These are phyloP conservation scores for Gorilla gorilla DNA, from an alignment of 2,113 vertebrate genomes.

Conservation along the genomic window DNA sequence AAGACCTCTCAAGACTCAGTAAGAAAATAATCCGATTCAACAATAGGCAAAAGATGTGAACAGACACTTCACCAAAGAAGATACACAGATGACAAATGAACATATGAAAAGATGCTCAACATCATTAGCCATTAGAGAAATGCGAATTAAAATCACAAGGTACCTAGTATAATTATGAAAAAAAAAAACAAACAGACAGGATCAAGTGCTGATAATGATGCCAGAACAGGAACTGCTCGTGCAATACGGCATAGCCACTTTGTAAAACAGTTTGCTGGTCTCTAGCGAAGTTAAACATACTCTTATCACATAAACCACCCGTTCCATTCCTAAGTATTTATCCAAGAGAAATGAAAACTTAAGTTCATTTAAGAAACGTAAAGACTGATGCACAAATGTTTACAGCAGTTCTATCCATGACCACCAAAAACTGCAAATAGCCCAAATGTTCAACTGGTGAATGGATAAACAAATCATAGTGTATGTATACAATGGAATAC, in stretches of 20 bases:
- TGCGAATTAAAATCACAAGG: constrained; percentile 37
- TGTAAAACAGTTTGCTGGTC: not conserved
- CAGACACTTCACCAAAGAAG: not conserved
- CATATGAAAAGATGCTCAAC: constrained; percentile 22
- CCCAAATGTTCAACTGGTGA: not conserved
- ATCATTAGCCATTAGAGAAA: constrained; percentile 37
- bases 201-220: constrained; percentile 19
- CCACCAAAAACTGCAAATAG: constrained; percentile 14
- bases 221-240: not conserved
- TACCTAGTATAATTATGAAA: constrained; percentile 20
- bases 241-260: not conserved
- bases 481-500: not conserved
- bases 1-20: constrained; percentile 32
- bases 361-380: not conserved
- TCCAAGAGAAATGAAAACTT: constrained; percentile 39
- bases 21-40: constrained; percentile 44
- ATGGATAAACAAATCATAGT: not conserved
- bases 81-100: constrained; percentile 2
- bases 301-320: not conserved
- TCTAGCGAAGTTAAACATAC: constrained; percentile 31
- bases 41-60: constrained; percentile 17
- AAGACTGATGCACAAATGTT: constrained; percentile 30
- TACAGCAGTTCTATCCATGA: constrained; percentile 2
- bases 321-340: constrained; percentile 27
- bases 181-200: not conserved